phyloP scores from a whole-genome alignment of 1,140 invertebrate species.

The Magallana ariakensis region DNA sequence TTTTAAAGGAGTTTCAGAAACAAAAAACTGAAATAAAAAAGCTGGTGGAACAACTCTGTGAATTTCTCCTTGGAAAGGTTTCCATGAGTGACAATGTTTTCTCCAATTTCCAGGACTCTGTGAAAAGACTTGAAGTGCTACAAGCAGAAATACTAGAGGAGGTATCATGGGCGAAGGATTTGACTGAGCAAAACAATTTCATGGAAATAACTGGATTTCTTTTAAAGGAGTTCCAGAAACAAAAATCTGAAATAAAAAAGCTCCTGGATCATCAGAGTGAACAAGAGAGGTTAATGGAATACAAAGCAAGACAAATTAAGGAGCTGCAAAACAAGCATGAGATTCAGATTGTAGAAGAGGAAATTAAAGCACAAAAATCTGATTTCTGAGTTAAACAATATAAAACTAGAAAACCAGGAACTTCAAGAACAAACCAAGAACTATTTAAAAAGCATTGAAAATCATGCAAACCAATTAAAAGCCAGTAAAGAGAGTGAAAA shows the following conservation, averaged over 20 bases:
- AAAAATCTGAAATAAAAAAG: neutral
- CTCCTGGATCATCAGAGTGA: neutral
- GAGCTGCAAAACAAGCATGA: slow-evolving; percentile 22
- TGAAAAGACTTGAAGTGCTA: neutral
- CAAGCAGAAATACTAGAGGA: neutral
- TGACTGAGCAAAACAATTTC: neutral
- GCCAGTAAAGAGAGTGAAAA: neutral
- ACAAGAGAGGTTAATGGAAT: slow-evolving; percentile 18
- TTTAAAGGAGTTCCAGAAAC: slow-evolving; percentile 1
- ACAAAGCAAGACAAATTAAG: slow-evolving; percentile 28
- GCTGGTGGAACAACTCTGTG: neutral
- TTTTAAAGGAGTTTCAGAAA: slow-evolving; percentile 8
- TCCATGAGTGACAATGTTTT: neutral
- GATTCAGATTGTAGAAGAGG: slow-evolving; percentile 14
- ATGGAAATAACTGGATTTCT: neutral
- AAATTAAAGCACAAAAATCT: neutral
- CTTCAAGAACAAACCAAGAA: neutral
- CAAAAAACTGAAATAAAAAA: neutral
- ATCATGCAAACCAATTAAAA: neutral
- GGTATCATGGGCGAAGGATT: neutral
- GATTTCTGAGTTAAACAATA: neutral
- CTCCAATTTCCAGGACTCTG: neutral
- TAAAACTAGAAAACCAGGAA: neutral
- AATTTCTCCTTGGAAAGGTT: neutral
- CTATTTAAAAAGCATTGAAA: neutral